A percentile compares a stretch with the other conserved stretches of the same genome.
Conservation (phyloP, 2,113 vertebrate genomes). For the Eleginops maclovinus region DNA sequence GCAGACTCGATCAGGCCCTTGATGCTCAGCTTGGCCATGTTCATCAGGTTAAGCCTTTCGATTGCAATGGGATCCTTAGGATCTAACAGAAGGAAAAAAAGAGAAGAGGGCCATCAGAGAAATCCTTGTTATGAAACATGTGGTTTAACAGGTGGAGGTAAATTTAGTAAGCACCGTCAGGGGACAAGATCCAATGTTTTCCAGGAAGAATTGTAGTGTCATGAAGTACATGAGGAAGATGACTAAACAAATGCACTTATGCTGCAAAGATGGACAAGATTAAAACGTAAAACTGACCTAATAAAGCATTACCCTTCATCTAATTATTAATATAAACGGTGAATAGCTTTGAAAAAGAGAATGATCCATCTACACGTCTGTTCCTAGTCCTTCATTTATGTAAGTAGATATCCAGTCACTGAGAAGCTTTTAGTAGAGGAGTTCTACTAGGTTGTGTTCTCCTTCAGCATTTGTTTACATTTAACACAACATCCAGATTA, state of each 20-base stretch:
- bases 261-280: background rate
- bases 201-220: slow-evolving; percentile 5
- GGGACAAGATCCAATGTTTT: background rate
- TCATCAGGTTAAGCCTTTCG: slow-evolving; percentile 98
- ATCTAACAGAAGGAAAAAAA: slow-evolving; percentile 80
- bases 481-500: background rate
- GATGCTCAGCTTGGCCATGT: slow-evolving; percentile 99
- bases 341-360: background rate
- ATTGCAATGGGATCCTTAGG: slow-evolving; percentile 98
- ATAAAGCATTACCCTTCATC: background rate
- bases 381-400: no score
- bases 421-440: slow-evolving; percentile 29
- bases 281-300: background rate
- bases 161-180: background rate
- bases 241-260: background rate
- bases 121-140: no score
- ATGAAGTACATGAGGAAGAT: background rate
- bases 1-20: slow-evolving; percentile 98
- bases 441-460: no score
- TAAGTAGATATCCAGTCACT: no score
- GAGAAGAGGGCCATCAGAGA: background rate
- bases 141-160: no score
- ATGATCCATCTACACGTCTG: no score
- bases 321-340: background rate
- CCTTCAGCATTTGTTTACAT: slow-evolving; percentile 4